A percentile compares a stretch with the other conserved stretches of the same genome.
These are phyloP conservation scores for Napeogenes inachia DNA, from an alignment of 2,888 invertebrate species.

Conservation along the genomic window DNA sequence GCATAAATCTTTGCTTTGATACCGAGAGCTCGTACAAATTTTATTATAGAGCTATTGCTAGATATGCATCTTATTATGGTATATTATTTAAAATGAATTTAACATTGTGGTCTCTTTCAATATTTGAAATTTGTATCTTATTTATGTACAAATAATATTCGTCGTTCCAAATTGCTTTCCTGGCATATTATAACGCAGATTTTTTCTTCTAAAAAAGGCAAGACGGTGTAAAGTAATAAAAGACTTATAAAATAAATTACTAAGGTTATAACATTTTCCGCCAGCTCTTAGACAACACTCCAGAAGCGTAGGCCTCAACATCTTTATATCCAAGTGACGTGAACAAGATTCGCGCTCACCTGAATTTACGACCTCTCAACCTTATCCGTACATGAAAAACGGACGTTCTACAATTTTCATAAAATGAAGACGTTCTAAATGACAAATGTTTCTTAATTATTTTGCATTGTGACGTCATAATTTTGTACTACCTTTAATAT, in stretches of 20 bases:
- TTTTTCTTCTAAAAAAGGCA: too few species aligned
- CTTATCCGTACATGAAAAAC: slow-evolving; percentile 40
- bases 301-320: slow-evolving; percentile 46
- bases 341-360: slow-evolving; percentile 52
- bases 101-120: too few species aligned
- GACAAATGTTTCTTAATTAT: slow-evolving; percentile 2
- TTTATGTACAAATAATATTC: background rate
- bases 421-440: slow-evolving; percentile 17
- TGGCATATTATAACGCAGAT: too few species aligned
- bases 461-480: too few species aligned
- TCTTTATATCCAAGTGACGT: slow-evolving; percentile 63
- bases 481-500: too few species aligned
- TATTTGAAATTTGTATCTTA: background rate
- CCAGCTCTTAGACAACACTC: slow-evolving; percentile 27
- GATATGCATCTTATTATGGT: slow-evolving; percentile 5
- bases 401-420: slow-evolving; percentile 20
- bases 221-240: too few species aligned
- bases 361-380: slow-evolving; percentile 49
- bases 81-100: background rate
- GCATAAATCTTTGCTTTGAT: slow-evolving; percentile 32
- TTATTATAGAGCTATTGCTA: slow-evolving; percentile 3
- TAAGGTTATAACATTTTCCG: slow-evolving; percentile 5
- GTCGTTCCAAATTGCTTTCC: background rate
- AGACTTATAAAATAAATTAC: background rate
- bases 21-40: slow-evolving; percentile 18